Conservation (phyloP, 2,888 invertebrate genomes). For the Eupithecia centaureata region DNA sequence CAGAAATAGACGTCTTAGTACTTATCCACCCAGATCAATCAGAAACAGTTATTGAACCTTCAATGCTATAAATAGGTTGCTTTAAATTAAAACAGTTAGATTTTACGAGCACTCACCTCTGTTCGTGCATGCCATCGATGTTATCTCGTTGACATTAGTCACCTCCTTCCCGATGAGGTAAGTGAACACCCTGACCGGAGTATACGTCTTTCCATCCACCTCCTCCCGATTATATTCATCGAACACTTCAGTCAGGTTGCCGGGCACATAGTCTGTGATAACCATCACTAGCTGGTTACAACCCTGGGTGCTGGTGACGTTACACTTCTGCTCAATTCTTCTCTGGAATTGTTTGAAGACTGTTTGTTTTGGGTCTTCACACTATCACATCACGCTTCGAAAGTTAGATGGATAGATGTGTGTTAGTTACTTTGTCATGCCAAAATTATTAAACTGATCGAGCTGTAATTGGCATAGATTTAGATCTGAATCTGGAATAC, state of each 20-base stretch:
- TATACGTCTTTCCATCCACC: constrained; percentile 85
- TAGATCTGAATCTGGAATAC: background rate
- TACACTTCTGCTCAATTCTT: constrained; percentile 56
- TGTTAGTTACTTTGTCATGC: background rate
- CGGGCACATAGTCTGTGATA: constrained; percentile 97
- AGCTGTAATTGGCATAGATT: background rate
- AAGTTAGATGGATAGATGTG: background rate
- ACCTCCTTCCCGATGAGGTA: constrained; percentile 98
- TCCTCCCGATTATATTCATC: constrained; percentile 89
- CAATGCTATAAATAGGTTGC: background rate
- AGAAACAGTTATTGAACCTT: background rate
- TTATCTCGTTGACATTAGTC: constrained; percentile 93
- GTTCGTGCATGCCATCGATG: constrained; percentile 97
- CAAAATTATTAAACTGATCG: background rate
- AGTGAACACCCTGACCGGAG: constrained; percentile 96
- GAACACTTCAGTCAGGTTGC: constrained; percentile 94
- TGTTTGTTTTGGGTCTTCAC: background rate
- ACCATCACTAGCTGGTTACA: constrained; percentile 99
- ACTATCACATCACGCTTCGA: background rate
- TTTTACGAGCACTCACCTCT: constrained; percentile 84
- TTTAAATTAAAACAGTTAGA: background rate
- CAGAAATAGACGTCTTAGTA: background rate
- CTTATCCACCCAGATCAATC: background rate
- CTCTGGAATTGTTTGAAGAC: constrained; percentile 50
- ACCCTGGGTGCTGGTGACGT: constrained; percentile 76